phyloP scores from a whole-genome alignment of 2,888 invertebrate species.

The Tribolium freemani region DNA sequence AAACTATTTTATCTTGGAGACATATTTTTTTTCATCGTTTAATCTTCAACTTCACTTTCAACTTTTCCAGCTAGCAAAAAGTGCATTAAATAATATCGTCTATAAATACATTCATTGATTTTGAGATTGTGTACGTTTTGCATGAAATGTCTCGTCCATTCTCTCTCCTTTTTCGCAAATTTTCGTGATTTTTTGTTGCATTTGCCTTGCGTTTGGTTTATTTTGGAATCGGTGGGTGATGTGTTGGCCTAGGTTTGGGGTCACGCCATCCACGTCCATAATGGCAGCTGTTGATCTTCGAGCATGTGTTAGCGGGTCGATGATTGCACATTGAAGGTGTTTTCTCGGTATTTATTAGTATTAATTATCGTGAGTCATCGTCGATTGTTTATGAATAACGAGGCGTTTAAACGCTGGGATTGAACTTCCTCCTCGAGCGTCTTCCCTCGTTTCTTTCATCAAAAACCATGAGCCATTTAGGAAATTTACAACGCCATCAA shows the following conservation, averaged over 20 bases:
- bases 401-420: constrained; percentile 51
- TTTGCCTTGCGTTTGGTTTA: neutral
- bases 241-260: neutral
- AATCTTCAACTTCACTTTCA: too few species aligned
- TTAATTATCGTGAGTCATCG: constrained; percentile 46
- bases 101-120: too few species aligned
- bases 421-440: constrained; percentile 52
- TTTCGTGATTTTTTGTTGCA: too few species aligned
- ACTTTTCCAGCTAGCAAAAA: too few species aligned
- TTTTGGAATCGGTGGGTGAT: neutral
- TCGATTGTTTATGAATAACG: constrained; percentile 50
- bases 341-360: constrained; percentile 43
- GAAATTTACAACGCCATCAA: constrained; percentile 33
- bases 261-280: neutral
- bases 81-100: too few species aligned
- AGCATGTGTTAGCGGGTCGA: constrained; percentile 32
- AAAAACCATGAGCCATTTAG: constrained; percentile 14
- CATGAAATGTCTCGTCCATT: too few species aligned
- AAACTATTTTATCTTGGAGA: too few species aligned
- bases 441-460: neutral
- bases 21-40: too few species aligned
- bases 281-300: neutral
- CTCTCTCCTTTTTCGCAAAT: too few species aligned
- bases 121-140: too few species aligned
- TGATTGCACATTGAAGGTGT: constrained; percentile 38